Evolutionary conservation across 2,888 invertebrate species (phyloP).

Genomic region (Mesoligia furuncula): DNA sequence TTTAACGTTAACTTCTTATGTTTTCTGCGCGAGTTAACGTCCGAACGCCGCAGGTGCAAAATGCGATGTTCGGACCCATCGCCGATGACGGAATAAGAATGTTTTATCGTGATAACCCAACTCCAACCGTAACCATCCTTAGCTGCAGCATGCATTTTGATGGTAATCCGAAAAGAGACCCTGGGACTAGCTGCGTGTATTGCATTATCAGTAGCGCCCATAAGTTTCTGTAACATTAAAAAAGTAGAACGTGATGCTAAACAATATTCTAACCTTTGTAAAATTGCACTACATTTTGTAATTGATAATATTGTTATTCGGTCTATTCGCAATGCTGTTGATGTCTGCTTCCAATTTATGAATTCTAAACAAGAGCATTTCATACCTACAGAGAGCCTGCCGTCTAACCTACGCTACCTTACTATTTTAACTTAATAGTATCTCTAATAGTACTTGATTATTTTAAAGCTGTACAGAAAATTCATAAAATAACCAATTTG

Average conservation of each 20-base stretch:
- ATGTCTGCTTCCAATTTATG: constrained; percentile 4
- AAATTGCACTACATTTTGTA: neutral
- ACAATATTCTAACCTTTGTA: neutral
- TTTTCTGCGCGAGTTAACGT: neutral
- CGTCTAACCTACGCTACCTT: neutral
- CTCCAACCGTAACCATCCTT: neutral
- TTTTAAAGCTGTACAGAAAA: neutral
- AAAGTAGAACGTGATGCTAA: neutral
- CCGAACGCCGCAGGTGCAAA: neutral
- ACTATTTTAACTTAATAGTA: neutral
- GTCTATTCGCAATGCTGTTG: neutral
- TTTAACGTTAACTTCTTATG: neutral
- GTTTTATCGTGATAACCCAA: neutral
- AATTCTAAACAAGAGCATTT: constrained; percentile 1
- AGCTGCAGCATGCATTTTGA: neutral
- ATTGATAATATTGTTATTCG: neutral
- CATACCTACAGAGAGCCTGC: neutral
- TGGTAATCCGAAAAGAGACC: neutral
- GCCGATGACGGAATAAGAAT: neutral
- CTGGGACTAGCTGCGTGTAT: neutral
- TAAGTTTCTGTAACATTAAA: neutral
- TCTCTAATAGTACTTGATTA: neutral
- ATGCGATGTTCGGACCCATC: neutral
- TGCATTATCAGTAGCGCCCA: neutral
- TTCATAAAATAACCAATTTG: neutral